Evolutionary conservation across 2,797 vertebrate species (phyloP).

Genomic region (Euphonia xanthogaster): DNA sequence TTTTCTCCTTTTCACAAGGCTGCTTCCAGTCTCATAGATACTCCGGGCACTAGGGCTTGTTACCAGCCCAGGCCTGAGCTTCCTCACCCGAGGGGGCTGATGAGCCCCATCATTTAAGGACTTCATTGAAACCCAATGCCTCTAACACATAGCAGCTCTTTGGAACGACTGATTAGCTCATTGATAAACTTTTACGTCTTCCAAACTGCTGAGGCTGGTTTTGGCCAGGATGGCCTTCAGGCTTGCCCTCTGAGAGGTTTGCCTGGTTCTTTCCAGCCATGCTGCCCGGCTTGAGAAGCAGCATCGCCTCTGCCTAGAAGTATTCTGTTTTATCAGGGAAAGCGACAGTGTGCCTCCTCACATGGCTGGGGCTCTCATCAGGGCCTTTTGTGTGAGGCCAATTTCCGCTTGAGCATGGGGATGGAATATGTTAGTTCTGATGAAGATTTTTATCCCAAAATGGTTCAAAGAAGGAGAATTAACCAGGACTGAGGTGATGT

Average conservation of each 20-base stretch:
- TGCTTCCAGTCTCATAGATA: not conserved
- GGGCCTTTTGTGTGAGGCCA: not conserved
- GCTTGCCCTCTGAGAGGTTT: not conserved
- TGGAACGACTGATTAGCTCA: not conserved
- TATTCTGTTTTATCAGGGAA: not conserved
- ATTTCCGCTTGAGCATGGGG: not conserved
- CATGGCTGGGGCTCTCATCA: not conserved
- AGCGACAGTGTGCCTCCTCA: rapidly evolving
- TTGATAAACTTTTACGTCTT: not conserved
- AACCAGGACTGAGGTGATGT: not conserved
- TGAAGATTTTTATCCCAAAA: not conserved
- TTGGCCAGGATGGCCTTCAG: not conserved
- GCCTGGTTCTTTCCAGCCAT: not conserved
- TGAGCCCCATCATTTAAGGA: not conserved
- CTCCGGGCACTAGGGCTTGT: not conserved
- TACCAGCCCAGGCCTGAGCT: not conserved
- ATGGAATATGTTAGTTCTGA: not conserved
- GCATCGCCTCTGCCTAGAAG: not conserved
- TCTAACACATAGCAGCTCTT: not conserved
- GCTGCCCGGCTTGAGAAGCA: not conserved
- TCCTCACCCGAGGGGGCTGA: not conserved
- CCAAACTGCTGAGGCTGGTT: not conserved
- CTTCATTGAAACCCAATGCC: not conserved
- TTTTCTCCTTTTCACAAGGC: not conserved
- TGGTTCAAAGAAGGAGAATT: not conserved